Percentiles rank a stretch among this genome's conserved stretches.
Evolutionary conservation across 1,140 invertebrate species (phyloP).

Genomic region (Listronotus oregonensis): DNA sequence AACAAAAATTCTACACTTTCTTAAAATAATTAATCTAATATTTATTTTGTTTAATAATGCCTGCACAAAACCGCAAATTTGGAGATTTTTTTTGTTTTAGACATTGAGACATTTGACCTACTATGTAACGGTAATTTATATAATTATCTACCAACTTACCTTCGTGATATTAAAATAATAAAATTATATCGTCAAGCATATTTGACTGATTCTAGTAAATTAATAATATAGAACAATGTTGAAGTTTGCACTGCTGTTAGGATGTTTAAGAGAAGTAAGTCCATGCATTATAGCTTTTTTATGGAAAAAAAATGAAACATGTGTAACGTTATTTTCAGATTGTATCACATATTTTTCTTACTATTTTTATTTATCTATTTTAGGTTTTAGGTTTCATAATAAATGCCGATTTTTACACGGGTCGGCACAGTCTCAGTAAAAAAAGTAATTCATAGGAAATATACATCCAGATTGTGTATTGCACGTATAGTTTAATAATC

Average conservation of each 20-base stretch:
- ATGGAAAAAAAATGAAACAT: neutral
- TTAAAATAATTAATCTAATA: no score
- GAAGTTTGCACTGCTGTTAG: constrained; percentile 48
- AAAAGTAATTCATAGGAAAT: no score
- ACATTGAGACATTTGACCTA: no score
- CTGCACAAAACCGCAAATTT: neutral
- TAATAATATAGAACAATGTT: constrained; percentile 33
- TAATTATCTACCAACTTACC: constrained; percentile 40
- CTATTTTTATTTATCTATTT: neutral
- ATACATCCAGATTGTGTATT: no score
- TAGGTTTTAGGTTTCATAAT: neutral
- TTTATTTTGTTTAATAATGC: no score
- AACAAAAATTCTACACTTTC: no score
- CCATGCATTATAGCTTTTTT: constrained; percentile 21
- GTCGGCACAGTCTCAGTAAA: no score
- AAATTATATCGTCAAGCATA: constrained; percentile 48
- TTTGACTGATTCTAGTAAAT: constrained; percentile 52
- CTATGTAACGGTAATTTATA: constrained; percentile 11
- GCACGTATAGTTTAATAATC: no score
- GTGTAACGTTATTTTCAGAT: constrained; percentile 30
- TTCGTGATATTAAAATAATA: constrained; percentile 52
- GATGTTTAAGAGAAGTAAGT: constrained; percentile 20
- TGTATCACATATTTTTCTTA: constrained; percentile 11
- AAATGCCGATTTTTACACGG: neutral
- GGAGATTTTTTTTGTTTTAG: no score